Conservation (phyloP, 53 echinoderm and acorn worm genomes). For the Holothuria scabra region DNA sequence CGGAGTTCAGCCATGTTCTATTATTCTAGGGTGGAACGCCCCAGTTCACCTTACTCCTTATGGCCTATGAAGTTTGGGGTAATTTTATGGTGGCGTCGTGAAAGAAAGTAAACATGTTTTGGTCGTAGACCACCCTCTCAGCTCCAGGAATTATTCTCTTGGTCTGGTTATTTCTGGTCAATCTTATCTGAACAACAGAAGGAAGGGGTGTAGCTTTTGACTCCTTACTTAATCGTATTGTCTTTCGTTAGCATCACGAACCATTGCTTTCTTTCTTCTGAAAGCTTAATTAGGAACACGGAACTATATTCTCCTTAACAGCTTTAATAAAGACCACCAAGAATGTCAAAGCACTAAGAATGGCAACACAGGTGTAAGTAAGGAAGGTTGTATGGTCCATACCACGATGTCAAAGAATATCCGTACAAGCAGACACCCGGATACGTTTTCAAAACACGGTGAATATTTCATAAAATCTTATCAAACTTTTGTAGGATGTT, state of each 20-base stretch:
- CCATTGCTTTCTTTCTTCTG: background rate
- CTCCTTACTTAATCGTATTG: conserved; percentile 11
- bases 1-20: no score
- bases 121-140: conserved; percentile 27
- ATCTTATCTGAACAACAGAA: background rate
- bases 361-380: conserved; percentile 1
- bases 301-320: conserved; percentile 2
- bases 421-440: no score
- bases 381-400: background rate
- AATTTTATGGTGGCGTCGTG: background rate
- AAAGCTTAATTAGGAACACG: conserved; percentile 4
- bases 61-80: no score
- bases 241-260: conserved; percentile 30
- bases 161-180: conserved; percentile 4
- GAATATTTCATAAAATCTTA: no score
- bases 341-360: background rate
- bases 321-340: conserved; percentile 29
- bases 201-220: background rate
- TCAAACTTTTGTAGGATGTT: no score
- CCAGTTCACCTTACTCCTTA: no score
- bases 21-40: no score
- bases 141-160: conserved; percentile 4
- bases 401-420: no score
- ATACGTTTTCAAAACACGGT: no score
- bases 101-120: conserved; percentile 39